A percentile compares a stretch with the other conserved stretches of the same genome.
Conservation (phyloP, 2,888 invertebrate genomes). For the Lepidocyrtoides sp. region DNA sequence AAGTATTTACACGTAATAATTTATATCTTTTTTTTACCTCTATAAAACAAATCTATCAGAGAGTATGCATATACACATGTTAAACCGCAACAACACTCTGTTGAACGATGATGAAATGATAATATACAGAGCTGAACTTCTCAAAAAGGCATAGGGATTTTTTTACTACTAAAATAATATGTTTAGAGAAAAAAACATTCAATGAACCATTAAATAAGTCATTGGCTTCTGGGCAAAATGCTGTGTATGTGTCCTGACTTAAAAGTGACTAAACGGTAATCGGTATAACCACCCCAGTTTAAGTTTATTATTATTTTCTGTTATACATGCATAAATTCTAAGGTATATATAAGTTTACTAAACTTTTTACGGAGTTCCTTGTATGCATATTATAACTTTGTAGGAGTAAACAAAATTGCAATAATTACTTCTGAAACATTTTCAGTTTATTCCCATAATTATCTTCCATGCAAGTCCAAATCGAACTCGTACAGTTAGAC, state of each 20-base stretch:
- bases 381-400: not conserved
- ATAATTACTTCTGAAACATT: constrained; percentile 53
- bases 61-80: not conserved
- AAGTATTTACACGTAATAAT: too few relatives aligned
- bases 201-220: constrained; percentile 76
- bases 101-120: not conserved
- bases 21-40: too few relatives aligned
- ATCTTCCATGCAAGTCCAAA: constrained; percentile 55
- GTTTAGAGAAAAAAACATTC: constrained; percentile 22
- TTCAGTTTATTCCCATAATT: constrained; percentile 66
- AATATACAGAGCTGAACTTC: constrained; percentile 63
- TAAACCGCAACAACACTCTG: constrained; percentile 33
- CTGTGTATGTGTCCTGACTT: not conserved
- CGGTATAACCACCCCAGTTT: not conserved
- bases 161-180: not conserved
- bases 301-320: too few relatives aligned
- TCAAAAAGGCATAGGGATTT: not conserved
- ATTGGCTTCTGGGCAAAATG: constrained; percentile 50
- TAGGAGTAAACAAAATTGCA: constrained; percentile 34
- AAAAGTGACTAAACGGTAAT: not conserved
- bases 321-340: not conserved
- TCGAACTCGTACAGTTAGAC: not conserved
- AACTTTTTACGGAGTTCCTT: not conserved
- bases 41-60: not conserved
- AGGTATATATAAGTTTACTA: not conserved